phyloP scores from a whole-genome alignment of 2,797 vertebrate genomes.

The Poecilia picta region DNA sequence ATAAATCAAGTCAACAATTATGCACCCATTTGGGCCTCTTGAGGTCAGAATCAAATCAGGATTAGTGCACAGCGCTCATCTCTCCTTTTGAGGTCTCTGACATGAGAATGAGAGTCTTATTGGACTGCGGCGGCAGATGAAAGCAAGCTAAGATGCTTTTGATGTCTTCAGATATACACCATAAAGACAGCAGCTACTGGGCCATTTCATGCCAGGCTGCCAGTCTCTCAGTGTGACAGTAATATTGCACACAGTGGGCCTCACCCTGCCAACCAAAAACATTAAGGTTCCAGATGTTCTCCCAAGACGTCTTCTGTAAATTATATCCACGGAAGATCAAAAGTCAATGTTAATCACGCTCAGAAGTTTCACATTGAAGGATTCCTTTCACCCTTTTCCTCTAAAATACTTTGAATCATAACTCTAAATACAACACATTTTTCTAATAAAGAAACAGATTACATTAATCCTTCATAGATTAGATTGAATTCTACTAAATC shows the following conservation, averaged over 20 bases:
- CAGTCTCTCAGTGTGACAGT: constrained; percentile 46
- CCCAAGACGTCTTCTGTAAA: neutral
- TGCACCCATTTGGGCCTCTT: constrained; percentile 13
- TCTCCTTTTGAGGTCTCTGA: constrained; percentile 56
- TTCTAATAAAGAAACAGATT: neutral
- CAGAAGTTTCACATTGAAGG: constrained; percentile 1
- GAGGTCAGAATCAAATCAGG: constrained; percentile 17
- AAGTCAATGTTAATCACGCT: neutral
- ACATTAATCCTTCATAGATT: neutral
- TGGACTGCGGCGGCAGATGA: constrained; percentile 86
- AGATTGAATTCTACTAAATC: neutral
- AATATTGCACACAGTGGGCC: constrained; percentile 28
- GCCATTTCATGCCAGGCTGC: constrained; percentile 66
- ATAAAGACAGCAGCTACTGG: constrained; percentile 69
- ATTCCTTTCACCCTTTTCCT: neutral
- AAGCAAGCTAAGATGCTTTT: constrained; percentile 78
- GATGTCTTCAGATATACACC: constrained; percentile 75
- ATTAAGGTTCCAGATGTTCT: constrained; percentile 8
- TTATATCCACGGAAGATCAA: neutral
- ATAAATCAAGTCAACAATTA: constrained; percentile 17
- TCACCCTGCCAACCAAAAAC: constrained; percentile 28
- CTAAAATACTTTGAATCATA: neutral
- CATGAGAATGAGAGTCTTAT: constrained; percentile 71
- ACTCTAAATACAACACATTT: neutral
- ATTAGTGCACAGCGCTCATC: constrained; percentile 26